These are phyloP conservation scores for Acrossocheilus fasciatus DNA, from an alignment of 2,797 vertebrate species.

Conservation along the genomic window DNA sequence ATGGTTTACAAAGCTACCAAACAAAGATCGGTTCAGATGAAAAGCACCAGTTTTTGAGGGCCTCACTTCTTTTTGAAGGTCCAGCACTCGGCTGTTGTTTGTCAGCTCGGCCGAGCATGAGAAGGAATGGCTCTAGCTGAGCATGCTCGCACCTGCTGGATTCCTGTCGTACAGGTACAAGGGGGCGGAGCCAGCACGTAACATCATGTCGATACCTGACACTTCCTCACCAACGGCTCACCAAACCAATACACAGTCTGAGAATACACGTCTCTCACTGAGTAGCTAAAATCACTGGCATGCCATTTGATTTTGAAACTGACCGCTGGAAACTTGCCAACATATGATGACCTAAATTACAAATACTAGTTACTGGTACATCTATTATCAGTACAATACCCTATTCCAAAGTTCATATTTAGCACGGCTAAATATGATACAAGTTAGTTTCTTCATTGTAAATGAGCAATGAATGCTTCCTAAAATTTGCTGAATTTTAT, in stretches of 20 bases:
- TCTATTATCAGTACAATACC: neutral
- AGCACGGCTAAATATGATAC: neutral
- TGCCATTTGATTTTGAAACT: neutral
- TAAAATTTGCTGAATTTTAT: neutral
- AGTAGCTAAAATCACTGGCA: slow-evolving; percentile 54
- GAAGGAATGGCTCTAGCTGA: slow-evolving; percentile 60
- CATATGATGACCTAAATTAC: neutral
- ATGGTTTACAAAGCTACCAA: neutral
- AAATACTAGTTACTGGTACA: neutral
- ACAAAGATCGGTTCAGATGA: neutral
- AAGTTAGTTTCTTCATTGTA: neutral
- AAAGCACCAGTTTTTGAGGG: neutral
- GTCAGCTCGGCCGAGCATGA: slow-evolving; percentile 36
- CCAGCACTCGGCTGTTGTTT: slow-evolving; percentile 33
- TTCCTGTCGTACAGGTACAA: slow-evolving; percentile 78
- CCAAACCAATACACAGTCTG: slow-evolving; percentile 15
- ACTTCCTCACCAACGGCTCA: slow-evolving; percentile 36
- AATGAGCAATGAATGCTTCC: neutral
- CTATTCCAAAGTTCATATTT: neutral
- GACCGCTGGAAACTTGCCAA: neutral
- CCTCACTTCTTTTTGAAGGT: slow-evolving; percentile 22
- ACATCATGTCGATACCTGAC: slow-evolving; percentile 44
- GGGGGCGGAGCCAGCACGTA: slow-evolving; percentile 63
- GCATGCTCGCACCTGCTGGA: slow-evolving; percentile 76
- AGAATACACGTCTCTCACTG: slow-evolving; percentile 1